Evolutionary conservation across 2,113 vertebrate species (phyloP).

Genomic region (Catagonus wagneri): DNA sequence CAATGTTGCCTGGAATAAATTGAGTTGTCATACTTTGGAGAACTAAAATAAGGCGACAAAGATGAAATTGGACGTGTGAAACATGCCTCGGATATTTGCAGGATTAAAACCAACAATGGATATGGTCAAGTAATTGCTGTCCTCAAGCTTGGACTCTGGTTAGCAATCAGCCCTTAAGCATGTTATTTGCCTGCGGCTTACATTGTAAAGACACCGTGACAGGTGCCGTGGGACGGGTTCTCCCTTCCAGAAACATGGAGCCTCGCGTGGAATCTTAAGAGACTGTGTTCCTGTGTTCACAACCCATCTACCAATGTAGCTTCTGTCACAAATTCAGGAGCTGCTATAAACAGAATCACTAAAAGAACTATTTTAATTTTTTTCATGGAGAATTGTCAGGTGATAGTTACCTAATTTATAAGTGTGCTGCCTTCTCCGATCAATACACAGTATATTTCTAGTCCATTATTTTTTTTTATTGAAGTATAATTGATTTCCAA

Average conservation of each 20-base stretch:
- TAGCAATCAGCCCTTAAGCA: not conserved
- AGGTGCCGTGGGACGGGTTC: fast-evolving
- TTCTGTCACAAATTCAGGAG: not conserved
- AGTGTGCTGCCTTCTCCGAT: not conserved
- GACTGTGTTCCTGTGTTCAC: not conserved
- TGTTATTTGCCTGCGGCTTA: not conserved
- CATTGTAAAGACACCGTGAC: fast-evolving
- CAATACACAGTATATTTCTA: not conserved
- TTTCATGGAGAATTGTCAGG: not conserved
- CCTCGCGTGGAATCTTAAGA: not conserved
- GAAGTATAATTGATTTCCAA: too few relatives aligned
- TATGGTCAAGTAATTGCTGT: not conserved
- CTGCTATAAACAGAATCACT: not conserved
- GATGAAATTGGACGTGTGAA: not conserved
- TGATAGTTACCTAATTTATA: not conserved
- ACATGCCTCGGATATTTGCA: not conserved
- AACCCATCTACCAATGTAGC: not conserved
- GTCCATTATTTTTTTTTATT: not conserved
- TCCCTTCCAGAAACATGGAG: not conserved
- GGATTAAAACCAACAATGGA: not conserved
- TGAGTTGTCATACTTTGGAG: not conserved
- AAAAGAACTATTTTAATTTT: not conserved
- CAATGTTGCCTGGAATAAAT: not conserved
- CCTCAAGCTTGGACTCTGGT: not conserved
- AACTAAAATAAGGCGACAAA: not conserved